phyloP scores from a whole-genome alignment of 1,140 invertebrate species.

The Halictus rubicundus region DNA sequence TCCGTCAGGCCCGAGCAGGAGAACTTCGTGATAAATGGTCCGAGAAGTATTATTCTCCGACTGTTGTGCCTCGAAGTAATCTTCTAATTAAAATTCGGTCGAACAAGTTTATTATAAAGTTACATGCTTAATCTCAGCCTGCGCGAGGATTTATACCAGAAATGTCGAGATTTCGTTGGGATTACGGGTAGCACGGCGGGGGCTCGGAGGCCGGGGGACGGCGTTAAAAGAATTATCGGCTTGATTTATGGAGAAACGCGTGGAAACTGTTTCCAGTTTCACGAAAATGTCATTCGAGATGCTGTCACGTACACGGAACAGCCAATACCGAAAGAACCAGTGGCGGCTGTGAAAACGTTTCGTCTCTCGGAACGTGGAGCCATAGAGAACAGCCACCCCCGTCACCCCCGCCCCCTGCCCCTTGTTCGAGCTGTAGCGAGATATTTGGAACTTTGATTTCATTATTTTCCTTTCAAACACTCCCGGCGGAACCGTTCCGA shows the following conservation, averaged over 20 bases:
- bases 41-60: background rate
- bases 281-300: slow-evolving; percentile 24
- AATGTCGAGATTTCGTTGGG: background rate
- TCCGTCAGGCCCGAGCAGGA: background rate
- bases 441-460: too few species aligned
- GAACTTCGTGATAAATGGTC: background rate
- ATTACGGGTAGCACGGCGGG: background rate
- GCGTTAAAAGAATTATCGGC: slow-evolving; percentile 42
- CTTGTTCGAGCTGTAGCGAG: too few species aligned
- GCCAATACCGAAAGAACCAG: background rate
- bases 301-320: background rate
- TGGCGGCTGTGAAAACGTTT: background rate
- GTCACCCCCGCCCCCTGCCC: too few species aligned
- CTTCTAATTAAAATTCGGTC: background rate
- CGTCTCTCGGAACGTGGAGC: background rate
- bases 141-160: background rate
- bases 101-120: too few species aligned
- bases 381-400: background rate
- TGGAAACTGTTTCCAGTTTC: background rate
- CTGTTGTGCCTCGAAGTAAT: background rate
- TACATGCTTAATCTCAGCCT: too few species aligned
- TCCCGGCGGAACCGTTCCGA: too few species aligned
- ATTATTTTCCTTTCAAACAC: too few species aligned
- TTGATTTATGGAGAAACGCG: slow-evolving; percentile 35
- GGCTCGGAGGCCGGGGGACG: background rate